These are phyloP conservation scores for Furcula furcula DNA, from an alignment of 2,888 invertebrate species.

Conservation along the genomic window DNA sequence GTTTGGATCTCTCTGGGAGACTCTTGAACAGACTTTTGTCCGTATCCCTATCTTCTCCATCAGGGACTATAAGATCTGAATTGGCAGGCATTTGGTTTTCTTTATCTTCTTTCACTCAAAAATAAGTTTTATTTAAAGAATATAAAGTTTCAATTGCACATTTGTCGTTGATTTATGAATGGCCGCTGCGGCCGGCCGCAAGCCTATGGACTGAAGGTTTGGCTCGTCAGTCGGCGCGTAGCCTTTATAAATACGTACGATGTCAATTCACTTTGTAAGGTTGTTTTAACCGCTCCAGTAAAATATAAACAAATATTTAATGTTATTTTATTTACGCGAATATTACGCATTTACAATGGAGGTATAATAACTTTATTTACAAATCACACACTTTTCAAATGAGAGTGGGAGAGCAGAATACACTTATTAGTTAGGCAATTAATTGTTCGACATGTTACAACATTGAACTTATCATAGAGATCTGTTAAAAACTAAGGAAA, in stretches of 20 bases:
- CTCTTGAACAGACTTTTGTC: slow-evolving; percentile 76
- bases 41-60: slow-evolving; percentile 50
- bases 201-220: slow-evolving; percentile 57
- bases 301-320: slow-evolving; percentile 33
- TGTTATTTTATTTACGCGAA: too few relatives aligned
- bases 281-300: slow-evolving; percentile 42
- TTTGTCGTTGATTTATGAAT: slow-evolving; percentile 22
- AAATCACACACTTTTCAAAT: slow-evolving; percentile 6
- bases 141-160: slow-evolving; percentile 41
- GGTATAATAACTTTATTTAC: too few relatives aligned
- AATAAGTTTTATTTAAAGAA: slow-evolving; percentile 29
- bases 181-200: slow-evolving; percentile 59
- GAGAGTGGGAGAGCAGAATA: too few relatives aligned
- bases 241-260: slow-evolving; percentile 73
- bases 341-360: too few relatives aligned
- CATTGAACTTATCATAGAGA: too few relatives aligned
- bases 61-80: slow-evolving; percentile 64
- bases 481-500: too few relatives aligned
- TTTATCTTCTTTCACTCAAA: slow-evolving; percentile 37
- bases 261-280: slow-evolving; percentile 72
- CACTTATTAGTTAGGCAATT: too few relatives aligned
- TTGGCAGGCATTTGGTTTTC: slow-evolving; percentile 66
- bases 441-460: too few relatives aligned
- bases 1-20: slow-evolving; percentile 82
- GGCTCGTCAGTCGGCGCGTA: slow-evolving; percentile 51